These are phyloP conservation scores for Drosophila pectinifera DNA, from an alignment of 1,140 invertebrate species.

Conservation along the genomic window DNA sequence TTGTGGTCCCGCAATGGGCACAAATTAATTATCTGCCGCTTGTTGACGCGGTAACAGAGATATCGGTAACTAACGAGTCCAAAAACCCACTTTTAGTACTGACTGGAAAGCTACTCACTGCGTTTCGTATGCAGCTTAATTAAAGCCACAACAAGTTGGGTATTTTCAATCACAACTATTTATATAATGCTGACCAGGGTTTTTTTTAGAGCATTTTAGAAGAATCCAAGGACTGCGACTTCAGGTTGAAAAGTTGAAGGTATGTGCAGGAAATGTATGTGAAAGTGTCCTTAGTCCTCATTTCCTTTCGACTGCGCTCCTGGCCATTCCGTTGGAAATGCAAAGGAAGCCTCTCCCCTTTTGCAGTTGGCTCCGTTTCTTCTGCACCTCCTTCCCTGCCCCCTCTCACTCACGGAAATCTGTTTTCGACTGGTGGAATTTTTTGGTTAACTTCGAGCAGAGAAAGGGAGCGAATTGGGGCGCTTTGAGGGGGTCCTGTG, in stretches of 20 bases:
- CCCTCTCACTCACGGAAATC: constrained; percentile 40
- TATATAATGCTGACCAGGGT: background rate
- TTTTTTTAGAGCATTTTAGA: background rate
- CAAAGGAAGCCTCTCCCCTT: constrained; percentile 23
- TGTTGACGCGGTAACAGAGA: constrained; percentile 3
- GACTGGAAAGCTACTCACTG: no score
- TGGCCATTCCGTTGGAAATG: constrained; percentile 17
- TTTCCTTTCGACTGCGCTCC: constrained; percentile 1
- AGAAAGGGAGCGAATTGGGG: background rate
- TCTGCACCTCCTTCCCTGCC: constrained; percentile 19
- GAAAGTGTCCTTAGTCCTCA: constrained; percentile 8
- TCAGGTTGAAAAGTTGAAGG: background rate
- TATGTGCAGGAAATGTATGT: constrained; percentile 2
- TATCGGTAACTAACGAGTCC: background rate
- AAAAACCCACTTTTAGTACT: background rate
- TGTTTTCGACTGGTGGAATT: constrained; percentile 71
- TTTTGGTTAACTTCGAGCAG: constrained; percentile 30
- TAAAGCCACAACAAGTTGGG: no score
- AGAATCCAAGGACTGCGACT: background rate
- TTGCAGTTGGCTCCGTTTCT: constrained; percentile 10
- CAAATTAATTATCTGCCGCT: constrained; percentile 28
- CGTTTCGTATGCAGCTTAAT: no score
- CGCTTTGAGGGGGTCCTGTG: constrained; percentile 21
- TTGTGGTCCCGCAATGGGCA: constrained; percentile 15
- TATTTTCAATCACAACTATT: no score